A percentile compares a stretch with the other conserved stretches of the same genome.
These are phyloP conservation scores for Neogobius melanostomus DNA, from an alignment of 2,113 vertebrate species.

Conservation along the genomic window DNA sequence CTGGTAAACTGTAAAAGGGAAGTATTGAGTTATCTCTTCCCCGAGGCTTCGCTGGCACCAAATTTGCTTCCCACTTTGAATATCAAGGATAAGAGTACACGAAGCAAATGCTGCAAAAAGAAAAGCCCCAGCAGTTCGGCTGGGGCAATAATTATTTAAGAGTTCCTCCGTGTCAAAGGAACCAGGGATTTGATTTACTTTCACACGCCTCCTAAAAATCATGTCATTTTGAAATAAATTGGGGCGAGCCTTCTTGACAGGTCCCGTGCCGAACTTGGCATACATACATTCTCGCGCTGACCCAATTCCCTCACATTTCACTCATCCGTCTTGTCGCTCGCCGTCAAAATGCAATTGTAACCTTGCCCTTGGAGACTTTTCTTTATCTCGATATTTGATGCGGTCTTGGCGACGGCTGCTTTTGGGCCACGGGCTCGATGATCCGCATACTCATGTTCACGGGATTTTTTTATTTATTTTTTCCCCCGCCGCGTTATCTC, in stretches of 20 bases:
- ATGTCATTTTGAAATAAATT: constrained; percentile 14
- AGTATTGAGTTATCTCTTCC: constrained; percentile 48
- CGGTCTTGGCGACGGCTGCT: constrained; percentile 25
- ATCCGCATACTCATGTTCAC: constrained; percentile 37
- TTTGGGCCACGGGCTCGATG: constrained; percentile 31
- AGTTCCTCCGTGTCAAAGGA: constrained; percentile 17
- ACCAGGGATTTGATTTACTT: constrained; percentile 21
- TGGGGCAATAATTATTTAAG: constrained; percentile 50
- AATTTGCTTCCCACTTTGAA: constrained; percentile 43
- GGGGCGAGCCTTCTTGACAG: constrained; percentile 18
- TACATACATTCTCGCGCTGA: constrained; percentile 30
- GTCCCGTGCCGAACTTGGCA: constrained; percentile 21
- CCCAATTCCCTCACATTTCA: constrained; percentile 41
- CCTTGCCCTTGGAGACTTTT: constrained; percentile 16
- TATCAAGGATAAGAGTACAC: constrained; percentile 43
- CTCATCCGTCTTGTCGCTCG: constrained; percentile 31
- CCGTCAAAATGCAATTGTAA: constrained; percentile 34
- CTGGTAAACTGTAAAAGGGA: constrained; percentile 34
- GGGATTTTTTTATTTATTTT: constrained; percentile 36
- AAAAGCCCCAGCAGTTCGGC: constrained; percentile 36
- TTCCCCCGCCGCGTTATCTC: constrained; percentile 21
- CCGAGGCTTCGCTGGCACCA: constrained; percentile 26
- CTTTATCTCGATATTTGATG: constrained; percentile 47
- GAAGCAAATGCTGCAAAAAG: constrained; percentile 16
- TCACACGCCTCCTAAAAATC: constrained; percentile 9